These are phyloP conservation scores for Synanceia verrucosa DNA, from an alignment of 2,797 vertebrate species.

Conservation along the genomic window DNA sequence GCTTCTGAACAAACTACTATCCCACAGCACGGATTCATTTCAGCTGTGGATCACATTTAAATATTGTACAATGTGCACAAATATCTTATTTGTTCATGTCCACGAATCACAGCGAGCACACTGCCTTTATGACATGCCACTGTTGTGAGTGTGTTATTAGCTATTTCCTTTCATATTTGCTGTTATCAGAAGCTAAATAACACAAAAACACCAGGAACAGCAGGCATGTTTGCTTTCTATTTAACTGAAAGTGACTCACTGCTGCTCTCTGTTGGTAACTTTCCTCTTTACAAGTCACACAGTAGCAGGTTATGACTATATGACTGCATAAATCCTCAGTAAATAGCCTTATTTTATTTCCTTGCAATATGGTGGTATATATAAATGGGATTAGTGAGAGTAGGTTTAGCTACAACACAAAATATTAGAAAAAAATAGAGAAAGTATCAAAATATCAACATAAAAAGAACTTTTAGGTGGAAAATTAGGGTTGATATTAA, in stretches of 20 bases:
- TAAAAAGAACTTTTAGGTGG: neutral
- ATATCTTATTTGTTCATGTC: neutral
- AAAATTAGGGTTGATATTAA: neutral
- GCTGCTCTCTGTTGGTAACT: slow-evolving; percentile 65
- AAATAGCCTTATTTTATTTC: neutral
- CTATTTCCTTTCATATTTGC: neutral
- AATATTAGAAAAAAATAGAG: neutral
- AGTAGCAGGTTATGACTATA: no score
- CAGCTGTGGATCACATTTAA: neutral
- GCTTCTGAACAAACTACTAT: rapidly evolving
- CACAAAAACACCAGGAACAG: neutral
- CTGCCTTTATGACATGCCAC: neutral
- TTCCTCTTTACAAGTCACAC: neutral
- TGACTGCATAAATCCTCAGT: neutral
- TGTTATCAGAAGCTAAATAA: neutral
- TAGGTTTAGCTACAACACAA: neutral
- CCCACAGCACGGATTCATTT: neutral
- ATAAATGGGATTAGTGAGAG: neutral
- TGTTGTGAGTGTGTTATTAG: neutral
- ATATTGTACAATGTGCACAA: neutral
- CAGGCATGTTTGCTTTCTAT: no score
- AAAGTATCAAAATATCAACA: neutral
- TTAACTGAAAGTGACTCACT: slow-evolving; percentile 37
- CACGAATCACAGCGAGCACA: neutral
- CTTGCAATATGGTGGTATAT: neutral